phyloP scores from a whole-genome alignment of 2,113 vertebrate species.

The Delphinus delphis region DNA sequence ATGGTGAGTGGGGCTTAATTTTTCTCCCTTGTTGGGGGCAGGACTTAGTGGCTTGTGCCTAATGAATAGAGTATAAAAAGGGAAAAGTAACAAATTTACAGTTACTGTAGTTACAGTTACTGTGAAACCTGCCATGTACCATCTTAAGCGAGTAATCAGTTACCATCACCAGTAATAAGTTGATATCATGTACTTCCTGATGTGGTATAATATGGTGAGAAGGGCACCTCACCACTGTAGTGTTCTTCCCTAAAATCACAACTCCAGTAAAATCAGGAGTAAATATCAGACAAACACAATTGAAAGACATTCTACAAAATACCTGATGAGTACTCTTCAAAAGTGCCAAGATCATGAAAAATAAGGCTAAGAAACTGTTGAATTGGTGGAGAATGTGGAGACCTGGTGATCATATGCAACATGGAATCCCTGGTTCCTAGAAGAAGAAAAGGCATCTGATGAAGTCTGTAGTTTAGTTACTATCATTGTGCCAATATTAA shows the following conservation, averaged over 20 bases:
- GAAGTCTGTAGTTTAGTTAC: background rate
- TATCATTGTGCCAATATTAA: background rate
- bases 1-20: background rate
- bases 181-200: background rate
- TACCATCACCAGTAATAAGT: background rate
- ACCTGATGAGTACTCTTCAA: background rate
- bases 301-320: background rate
- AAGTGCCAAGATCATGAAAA: background rate
- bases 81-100: background rate
- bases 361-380: background rate
- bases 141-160: background rate
- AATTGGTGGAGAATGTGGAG: background rate
- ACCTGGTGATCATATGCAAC: background rate
- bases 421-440: background rate
- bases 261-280: background rate
- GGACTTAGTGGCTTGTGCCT: background rate
- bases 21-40: background rate
- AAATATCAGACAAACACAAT: background rate
- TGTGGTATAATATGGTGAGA: background rate
- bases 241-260: background rate
- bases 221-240: background rate
- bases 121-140: background rate
- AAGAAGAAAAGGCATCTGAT: background rate
- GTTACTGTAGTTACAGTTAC: background rate
- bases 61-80: background rate